These are phyloP conservation scores for Pocillopora damicornis DNA, from an alignment of 64 coral and sea anemone genomes.

Conservation along the genomic window DNA sequence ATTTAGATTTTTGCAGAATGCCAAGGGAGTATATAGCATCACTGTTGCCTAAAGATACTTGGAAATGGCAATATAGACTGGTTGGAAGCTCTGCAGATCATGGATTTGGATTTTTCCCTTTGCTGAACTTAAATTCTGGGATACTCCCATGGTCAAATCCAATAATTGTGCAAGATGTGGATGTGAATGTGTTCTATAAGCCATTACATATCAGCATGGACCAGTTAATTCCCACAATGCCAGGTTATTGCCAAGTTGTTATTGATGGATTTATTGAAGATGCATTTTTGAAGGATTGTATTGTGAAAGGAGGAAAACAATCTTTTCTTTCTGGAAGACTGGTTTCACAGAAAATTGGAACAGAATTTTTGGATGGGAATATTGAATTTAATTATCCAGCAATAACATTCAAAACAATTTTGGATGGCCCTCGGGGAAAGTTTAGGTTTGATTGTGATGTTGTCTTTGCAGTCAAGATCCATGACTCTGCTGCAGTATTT, in stretches of 20 bases:
- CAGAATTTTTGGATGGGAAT: not conserved
- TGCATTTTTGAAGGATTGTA: constrained; percentile 16
- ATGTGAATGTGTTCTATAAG: constrained; percentile 20
- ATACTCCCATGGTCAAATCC: constrained; percentile 20
- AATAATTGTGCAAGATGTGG: constrained; percentile 15
- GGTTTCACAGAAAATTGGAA: constrained; percentile 15
- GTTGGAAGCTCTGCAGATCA: constrained; percentile 31
- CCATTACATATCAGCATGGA: constrained; percentile 10
- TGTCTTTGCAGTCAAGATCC: constrained; percentile 26
- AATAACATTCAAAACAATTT: constrained; percentile 14
- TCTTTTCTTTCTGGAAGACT: constrained; percentile 27
- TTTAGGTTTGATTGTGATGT: constrained; percentile 18
- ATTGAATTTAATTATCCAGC: constrained; percentile 18
- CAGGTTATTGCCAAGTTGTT: constrained; percentile 2
- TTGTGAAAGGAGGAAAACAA: constrained; percentile 12
- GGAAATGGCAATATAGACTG: constrained; percentile 17
- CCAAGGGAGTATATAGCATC: not conserved
- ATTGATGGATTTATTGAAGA: not conserved
- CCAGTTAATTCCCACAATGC: not conserved
- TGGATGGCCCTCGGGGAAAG: constrained; percentile 31
- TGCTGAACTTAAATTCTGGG: constrained; percentile 2
- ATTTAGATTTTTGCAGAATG: constrained; percentile 15
- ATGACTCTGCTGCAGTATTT: not conserved
- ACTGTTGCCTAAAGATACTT: constrained; percentile 9
- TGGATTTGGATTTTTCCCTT: constrained; percentile 32